phyloP scores from a whole-genome alignment of 2,113 vertebrate genomes.

The Gallinago paraguaiae region DNA sequence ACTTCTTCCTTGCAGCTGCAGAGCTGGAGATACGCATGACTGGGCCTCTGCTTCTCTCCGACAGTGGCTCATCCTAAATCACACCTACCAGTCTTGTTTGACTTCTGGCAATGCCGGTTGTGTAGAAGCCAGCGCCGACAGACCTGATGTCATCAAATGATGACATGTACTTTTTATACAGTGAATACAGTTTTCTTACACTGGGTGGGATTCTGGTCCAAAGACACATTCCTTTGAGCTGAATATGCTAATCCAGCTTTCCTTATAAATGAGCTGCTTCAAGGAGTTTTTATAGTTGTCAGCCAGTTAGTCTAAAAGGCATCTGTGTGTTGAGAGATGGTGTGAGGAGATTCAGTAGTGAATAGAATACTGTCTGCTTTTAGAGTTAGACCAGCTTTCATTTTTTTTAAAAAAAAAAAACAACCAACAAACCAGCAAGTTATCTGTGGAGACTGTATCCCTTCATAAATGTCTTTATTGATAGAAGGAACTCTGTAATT shows the following conservation, averaged over 20 bases:
- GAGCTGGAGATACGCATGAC: neutral
- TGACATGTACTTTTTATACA: neutral
- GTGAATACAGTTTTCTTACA: neutral
- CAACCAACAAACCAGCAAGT: neutral
- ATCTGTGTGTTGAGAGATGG: slow-evolving; percentile 17
- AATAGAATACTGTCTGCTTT: slow-evolving; percentile 28
- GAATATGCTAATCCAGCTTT: neutral
- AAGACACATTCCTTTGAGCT: slow-evolving; percentile 21
- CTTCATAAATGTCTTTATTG: neutral
- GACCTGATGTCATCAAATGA: slow-evolving; percentile 8
- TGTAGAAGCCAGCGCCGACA: neutral
- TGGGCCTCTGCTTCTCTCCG: neutral
- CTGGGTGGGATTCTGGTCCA: slow-evolving; percentile 22
- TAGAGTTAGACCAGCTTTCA: neutral
- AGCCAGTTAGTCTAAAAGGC: slow-evolving; percentile 30
- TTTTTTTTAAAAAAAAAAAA: neutral
- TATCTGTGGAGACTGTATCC: neutral
- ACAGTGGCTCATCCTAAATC: neutral
- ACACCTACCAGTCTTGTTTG: neutral
- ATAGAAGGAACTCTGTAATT: neutral
- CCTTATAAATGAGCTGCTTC: neutral
- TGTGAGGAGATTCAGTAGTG: neutral
- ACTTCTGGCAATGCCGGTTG: neutral
- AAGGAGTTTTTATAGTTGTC: slow-evolving; percentile 2
- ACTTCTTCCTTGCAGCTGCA: neutral